Evolutionary conservation across 2,797 vertebrate species (phyloP).

Genomic region (Cercopithecus petaurista): DNA sequence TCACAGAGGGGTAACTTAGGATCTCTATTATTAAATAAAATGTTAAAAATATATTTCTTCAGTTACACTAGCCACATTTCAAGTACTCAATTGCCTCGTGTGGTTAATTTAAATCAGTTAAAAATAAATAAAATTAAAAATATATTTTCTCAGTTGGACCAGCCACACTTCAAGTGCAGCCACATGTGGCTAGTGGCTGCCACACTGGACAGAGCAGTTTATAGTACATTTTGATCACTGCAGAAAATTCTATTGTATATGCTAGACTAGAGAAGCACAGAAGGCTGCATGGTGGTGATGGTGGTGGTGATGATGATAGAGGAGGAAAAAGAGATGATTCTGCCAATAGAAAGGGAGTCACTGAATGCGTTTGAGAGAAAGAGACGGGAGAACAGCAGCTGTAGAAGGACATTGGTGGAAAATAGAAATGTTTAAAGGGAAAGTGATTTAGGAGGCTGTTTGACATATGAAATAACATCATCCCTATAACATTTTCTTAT

Average conservation of each 20-base stretch:
- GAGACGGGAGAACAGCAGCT: neutral
- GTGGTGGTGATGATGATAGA: neutral
- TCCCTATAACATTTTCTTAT: neutral
- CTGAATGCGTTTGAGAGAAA: neutral
- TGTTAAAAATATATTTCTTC: neutral
- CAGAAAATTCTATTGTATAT: neutral
- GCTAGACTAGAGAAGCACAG: neutral
- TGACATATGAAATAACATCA: neutral
- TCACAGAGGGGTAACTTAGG: neutral
- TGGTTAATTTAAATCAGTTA: neutral
- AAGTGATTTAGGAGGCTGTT: neutral
- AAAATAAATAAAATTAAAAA: slow-evolving; percentile 20
- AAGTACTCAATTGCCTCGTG: neutral
- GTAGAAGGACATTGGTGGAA: neutral
- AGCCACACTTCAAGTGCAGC: neutral
- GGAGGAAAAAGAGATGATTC: neutral
- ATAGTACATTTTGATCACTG: neutral
- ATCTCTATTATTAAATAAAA: neutral
- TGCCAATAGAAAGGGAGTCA: neutral
- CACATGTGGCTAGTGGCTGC: neutral
- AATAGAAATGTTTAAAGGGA: neutral
- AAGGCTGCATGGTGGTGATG: neutral
- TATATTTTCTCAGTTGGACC: neutral
- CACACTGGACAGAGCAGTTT: neutral
- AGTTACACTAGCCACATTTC: neutral